These are phyloP conservation scores for Pseudomyrmex gracilis DNA, from an alignment of 1,140 invertebrate species.

Conservation along the genomic window DNA sequence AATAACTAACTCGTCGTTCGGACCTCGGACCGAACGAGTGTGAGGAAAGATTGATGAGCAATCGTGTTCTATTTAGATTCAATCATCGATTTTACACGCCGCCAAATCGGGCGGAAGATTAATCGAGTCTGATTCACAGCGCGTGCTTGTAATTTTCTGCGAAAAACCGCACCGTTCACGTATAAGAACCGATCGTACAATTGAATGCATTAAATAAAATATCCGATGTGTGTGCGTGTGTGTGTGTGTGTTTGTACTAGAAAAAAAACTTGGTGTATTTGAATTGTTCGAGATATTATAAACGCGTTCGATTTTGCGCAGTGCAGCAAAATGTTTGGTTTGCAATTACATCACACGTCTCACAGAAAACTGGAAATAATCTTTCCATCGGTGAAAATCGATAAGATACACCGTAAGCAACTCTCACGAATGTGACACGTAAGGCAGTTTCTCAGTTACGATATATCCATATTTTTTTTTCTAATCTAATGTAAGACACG, in stretches of 20 bases:
- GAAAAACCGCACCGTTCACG: not conserved
- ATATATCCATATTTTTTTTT: conserved; percentile 17
- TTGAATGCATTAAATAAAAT: not conserved
- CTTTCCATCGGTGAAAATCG: conserved; percentile 9
- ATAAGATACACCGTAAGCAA: conserved; percentile 65
- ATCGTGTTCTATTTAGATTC: conserved; percentile 6
- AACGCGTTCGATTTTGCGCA: no score
- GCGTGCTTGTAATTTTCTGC: not conserved
- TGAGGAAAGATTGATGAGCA: not conserved
- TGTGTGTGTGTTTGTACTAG: not conserved
- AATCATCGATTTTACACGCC: not conserved
- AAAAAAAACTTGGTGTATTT: no score
- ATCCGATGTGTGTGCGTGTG: no score
- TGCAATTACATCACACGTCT: not conserved
- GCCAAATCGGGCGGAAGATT: conserved; percentile 12
- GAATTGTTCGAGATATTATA: not conserved
- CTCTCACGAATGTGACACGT: conserved; percentile 68
- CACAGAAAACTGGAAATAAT: not conserved
- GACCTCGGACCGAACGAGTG: no score
- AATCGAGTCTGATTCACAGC: conserved; percentile 22
- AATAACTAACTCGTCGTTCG: no score
- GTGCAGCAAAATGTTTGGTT: not conserved
- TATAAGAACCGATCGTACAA: not conserved
- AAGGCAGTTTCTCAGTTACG: conserved; percentile 56
- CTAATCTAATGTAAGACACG: conserved; percentile 8